These are phyloP conservation scores for Cantharis rufa DNA, from an alignment of 2,888 invertebrate species.

Conservation along the genomic window DNA sequence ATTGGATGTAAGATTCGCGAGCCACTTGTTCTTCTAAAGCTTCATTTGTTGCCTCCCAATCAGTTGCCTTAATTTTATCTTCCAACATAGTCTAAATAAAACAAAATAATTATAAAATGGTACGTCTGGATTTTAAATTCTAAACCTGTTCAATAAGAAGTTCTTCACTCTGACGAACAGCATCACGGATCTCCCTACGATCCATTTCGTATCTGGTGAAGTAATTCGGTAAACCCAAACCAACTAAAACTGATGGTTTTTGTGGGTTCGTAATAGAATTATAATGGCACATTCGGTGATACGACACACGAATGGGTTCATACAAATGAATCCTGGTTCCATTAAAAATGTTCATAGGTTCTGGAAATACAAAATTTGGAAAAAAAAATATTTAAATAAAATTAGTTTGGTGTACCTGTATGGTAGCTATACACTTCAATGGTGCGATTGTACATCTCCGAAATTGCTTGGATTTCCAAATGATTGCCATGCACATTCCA, in stretches of 20 bases:
- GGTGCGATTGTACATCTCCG: slow-evolving; percentile 85
- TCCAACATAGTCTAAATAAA: slow-evolving; percentile 78
- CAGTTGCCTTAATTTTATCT: slow-evolving; percentile 85
- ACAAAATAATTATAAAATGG: not conserved
- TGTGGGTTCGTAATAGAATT: slow-evolving; percentile 87
- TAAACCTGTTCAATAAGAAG: slow-evolving; percentile 76
- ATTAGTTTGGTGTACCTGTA: slow-evolving; percentile 58
- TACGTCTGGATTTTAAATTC: not conserved
- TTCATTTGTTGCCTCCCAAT: slow-evolving; percentile 91
- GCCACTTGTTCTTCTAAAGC: slow-evolving; percentile 89
- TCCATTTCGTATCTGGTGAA: slow-evolving; percentile 73
- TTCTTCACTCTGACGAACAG: slow-evolving; percentile 77
- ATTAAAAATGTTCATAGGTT: slow-evolving; percentile 87
- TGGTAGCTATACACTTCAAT: slow-evolving; percentile 85
- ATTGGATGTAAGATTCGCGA: slow-evolving; percentile 82
- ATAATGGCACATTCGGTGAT: slow-evolving; percentile 85
- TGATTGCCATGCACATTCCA: slow-evolving; percentile 87
- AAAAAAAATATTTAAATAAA: not conserved
- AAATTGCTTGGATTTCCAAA: slow-evolving; percentile 88
- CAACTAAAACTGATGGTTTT: slow-evolving; percentile 80
- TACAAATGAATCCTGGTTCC: slow-evolving; percentile 75
- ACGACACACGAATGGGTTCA: slow-evolving; percentile 81
- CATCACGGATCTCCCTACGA: slow-evolving; percentile 72
- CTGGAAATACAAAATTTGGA: slow-evolving; percentile 55
- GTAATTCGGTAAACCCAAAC: slow-evolving; percentile 79